A percentile compares a stretch with the other conserved stretches of the same genome.
Conservation (phyloP, 2,888 invertebrate genomes). For the Antitype chi region DNA sequence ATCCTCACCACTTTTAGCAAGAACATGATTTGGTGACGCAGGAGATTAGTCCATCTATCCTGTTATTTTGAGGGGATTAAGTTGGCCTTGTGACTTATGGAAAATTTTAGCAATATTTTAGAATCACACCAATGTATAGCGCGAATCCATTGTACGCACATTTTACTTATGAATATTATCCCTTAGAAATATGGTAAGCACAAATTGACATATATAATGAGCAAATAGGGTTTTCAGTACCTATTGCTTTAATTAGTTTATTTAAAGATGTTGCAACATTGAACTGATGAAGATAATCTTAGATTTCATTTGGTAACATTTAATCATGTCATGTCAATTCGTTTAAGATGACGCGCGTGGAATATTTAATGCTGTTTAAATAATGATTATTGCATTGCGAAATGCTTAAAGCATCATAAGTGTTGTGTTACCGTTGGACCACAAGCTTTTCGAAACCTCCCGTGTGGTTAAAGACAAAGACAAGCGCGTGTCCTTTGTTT, state of each 20-base stretch:
- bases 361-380: constrained; percentile 20
- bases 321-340: not conserved
- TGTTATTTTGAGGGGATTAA: constrained; percentile 19
- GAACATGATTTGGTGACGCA: constrained; percentile 35
- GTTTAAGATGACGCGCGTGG: not conserved
- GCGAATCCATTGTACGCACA: not conserved
- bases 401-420: constrained; percentile 50
- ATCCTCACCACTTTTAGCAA: constrained; percentile 44
- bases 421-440: constrained; percentile 79
- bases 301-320: not conserved
- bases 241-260: not conserved
- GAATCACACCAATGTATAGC: not conserved
- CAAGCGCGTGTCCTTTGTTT: constrained; percentile 77
- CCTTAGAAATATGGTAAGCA: not conserved
- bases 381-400: constrained; percentile 38
- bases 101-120: not conserved
- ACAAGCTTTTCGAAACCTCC: constrained; percentile 77
- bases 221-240: not conserved
- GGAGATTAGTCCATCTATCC: constrained; percentile 23
- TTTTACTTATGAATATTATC: not conserved
- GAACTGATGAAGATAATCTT: not conserved
- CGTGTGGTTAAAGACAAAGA: constrained; percentile 80
- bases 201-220: not conserved
- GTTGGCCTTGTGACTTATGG: not conserved
- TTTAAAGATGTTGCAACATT: not conserved